Conservation (phyloP, 2,113 vertebrate species). For the Micromys minutus region DNA sequence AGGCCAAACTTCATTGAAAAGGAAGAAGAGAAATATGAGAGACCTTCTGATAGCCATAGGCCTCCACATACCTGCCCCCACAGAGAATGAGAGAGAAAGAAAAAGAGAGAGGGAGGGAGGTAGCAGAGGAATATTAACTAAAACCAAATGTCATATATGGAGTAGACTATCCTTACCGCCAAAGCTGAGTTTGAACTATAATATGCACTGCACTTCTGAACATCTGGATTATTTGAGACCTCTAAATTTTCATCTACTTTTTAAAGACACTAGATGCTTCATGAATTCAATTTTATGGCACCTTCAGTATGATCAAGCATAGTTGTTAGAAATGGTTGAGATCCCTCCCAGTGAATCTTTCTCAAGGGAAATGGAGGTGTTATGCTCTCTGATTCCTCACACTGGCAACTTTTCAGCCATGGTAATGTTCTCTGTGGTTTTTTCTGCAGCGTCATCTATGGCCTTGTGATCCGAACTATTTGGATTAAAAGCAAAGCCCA, state of each 20-base stretch:
- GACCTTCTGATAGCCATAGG: not conserved
- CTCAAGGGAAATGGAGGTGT: no score
- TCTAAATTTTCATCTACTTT: not conserved
- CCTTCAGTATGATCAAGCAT: not conserved
- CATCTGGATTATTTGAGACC: not conserved
- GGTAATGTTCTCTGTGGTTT: not conserved
- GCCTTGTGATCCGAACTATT: conserved; percentile 87
- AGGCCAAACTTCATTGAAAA: not conserved
- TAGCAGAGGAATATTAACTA: not conserved
- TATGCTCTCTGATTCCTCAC: not conserved
- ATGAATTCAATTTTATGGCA: no score
- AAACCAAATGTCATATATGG: not conserved
- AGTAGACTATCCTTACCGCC: not conserved
- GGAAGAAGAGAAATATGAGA: not conserved
- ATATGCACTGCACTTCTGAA: not conserved
- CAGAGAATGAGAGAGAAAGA: not conserved
- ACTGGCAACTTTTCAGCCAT: not conserved
- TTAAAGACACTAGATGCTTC: not conserved
- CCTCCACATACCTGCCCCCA: not conserved
- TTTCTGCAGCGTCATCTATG: conserved; percentile 83
- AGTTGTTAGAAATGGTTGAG: not conserved
- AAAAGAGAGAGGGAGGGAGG: no score
- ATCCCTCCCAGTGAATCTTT: not conserved
- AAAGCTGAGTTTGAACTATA: not conserved
- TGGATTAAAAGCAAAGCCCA: conserved; percentile 88